phyloP scores from a whole-genome alignment of 1,140 invertebrate genomes.

The Bombus terrestris region DNA sequence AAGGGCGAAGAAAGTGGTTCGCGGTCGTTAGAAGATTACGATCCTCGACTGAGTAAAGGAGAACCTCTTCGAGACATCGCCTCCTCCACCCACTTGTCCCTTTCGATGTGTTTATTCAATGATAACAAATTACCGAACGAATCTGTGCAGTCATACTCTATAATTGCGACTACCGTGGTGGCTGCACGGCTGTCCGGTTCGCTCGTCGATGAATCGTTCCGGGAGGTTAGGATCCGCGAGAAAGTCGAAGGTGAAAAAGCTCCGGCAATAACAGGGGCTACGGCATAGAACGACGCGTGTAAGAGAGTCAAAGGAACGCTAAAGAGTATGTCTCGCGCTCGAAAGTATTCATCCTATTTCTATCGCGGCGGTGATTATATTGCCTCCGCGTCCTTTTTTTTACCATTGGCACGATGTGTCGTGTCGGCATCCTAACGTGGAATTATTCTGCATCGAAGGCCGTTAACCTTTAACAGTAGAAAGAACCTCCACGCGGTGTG shows the following conservation, averaged over 20 bases:
- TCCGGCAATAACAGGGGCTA: conserved; percentile 51
- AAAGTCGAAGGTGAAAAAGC: conserved; percentile 64
- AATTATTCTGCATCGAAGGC: conserved; percentile 57
- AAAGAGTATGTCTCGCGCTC: conserved; percentile 40
- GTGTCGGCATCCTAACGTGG: conserved; percentile 56
- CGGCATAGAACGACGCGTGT: conserved; percentile 45
- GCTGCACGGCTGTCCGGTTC: conserved; percentile 35
- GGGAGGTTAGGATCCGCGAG: conserved; percentile 65
- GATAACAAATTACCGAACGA: conserved; percentile 79
- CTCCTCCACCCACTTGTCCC: conserved; percentile 51
- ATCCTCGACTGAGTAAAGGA: conserved; percentile 13
- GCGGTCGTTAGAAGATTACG: conserved; percentile 54
- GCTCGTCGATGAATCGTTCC: conserved; percentile 58
- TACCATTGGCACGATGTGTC: neutral
- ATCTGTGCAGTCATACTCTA: conserved; percentile 81
- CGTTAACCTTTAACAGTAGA: conserved; percentile 48
- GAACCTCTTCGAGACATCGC: neutral
- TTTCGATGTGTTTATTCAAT: conserved; percentile 76
- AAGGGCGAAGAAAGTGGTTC: conserved; percentile 39
- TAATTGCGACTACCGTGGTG: conserved; percentile 78
- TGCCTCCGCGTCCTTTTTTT: conserved; percentile 40
- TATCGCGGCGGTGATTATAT: conserved; percentile 59
- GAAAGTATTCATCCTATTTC: conserved; percentile 61
- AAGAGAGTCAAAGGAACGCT: conserved; percentile 40
- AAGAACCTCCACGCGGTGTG: conserved; percentile 14